Conservation (phyloP, 2,888 invertebrate species). For the Drosophila paranaensis region DNA sequence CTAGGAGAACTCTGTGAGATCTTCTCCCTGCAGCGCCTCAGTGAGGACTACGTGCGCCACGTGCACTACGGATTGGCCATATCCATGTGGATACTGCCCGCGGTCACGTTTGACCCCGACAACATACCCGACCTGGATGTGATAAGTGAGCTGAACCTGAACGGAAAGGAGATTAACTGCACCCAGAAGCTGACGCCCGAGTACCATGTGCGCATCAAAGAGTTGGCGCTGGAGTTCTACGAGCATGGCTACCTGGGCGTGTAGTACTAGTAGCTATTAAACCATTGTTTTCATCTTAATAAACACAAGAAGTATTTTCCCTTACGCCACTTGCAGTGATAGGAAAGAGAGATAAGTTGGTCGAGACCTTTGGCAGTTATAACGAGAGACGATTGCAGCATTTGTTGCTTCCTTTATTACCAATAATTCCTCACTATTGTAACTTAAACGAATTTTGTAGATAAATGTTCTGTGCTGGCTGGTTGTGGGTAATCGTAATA, state of each 20-base stretch:
- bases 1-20: constrained; percentile 63
- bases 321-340: background rate
- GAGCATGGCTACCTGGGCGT: constrained; percentile 79
- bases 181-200: constrained; percentile 82
- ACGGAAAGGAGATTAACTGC: constrained; percentile 78
- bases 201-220: constrained; percentile 82
- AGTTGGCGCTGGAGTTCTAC: constrained; percentile 82
- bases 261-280: constrained; percentile 33
- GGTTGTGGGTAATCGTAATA: constrained; percentile 34
- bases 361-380: constrained; percentile 2
- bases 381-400: constrained; percentile 28
- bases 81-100: constrained; percentile 83
- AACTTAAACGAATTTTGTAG: constrained; percentile 55
- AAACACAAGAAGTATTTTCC: constrained; percentile 10
- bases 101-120: constrained; percentile 83
- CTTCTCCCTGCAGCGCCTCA: constrained; percentile 79
- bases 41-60: constrained; percentile 76
- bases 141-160: constrained; percentile 77
- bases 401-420: constrained; percentile 69
- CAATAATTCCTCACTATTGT: constrained; percentile 65
- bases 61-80: constrained; percentile 82
- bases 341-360: too few relatives aligned
- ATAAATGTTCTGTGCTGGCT: constrained; percentile 38
- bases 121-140: constrained; percentile 83
- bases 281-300: constrained; percentile 29